Percentiles rank a stretch among this genome's conserved stretches.
phyloP scores from a whole-genome alignment of 2,797 vertebrate genomes.

The Danio choprae region DNA sequence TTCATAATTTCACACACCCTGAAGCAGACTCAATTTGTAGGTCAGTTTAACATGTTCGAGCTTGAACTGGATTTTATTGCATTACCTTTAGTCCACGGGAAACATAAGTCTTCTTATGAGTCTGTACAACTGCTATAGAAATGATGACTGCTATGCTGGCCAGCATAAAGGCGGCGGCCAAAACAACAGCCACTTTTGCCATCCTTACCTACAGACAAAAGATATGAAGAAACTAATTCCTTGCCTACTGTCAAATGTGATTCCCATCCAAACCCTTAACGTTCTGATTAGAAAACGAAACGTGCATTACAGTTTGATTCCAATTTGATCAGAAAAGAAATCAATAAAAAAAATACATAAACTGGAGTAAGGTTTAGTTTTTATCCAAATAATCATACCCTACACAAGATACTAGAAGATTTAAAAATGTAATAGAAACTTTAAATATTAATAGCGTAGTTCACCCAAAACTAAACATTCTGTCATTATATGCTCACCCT shows the following conservation, averaged over 20 bases:
- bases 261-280: not conserved
- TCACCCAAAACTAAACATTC: too few relatives aligned
- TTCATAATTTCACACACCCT: not conserved
- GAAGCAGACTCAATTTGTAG: not conserved
- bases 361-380: too few relatives aligned
- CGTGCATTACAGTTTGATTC: too few relatives aligned
- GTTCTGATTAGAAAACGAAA: too few relatives aligned
- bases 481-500: too few relatives aligned
- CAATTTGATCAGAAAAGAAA: too few relatives aligned
- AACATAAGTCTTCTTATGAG: slow-evolving; percentile 74
- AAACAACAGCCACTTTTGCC: slow-evolving; percentile 78
- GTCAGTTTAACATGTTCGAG: not conserved
- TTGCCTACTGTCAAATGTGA: not conserved
- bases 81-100: slow-evolving; percentile 87
- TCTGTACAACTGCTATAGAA: slow-evolving; percentile 86
- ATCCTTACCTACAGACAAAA: slow-evolving; percentile 66
- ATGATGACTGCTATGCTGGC: slow-evolving; percentile 86
- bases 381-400: too few relatives aligned
- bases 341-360: too few relatives aligned
- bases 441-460: too few relatives aligned
- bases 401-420: too few relatives aligned
- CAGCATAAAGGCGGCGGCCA: slow-evolving; percentile 81
- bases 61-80: not conserved
- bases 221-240: slow-evolving; percentile 2
- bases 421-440: too few relatives aligned